These are phyloP conservation scores for Chydorus sphaericus DNA, from an alignment of 2,888 invertebrate genomes.

Conservation along the genomic window DNA sequence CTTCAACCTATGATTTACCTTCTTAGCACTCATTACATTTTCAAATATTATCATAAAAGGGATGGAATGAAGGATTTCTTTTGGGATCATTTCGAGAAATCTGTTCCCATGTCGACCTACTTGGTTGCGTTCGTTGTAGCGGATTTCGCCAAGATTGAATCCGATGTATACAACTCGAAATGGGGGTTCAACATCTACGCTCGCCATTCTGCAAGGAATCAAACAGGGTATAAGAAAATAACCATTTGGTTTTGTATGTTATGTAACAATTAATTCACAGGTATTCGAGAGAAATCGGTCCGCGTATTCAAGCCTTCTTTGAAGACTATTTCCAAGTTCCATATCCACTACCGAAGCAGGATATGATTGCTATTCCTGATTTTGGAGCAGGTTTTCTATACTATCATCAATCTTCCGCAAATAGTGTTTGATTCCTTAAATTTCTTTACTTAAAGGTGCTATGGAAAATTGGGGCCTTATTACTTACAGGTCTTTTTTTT, in stretches of 20 bases:
- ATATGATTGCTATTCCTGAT: conserved; percentile 44
- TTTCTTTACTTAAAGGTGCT: no score
- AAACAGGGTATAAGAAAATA: conserved; percentile 34
- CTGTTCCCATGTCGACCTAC: conserved; percentile 14
- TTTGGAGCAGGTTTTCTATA: conserved; percentile 28
- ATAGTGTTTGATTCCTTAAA: no score
- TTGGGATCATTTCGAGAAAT: conserved; percentile 12
- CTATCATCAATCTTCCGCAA: no score
- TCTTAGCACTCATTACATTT: neutral
- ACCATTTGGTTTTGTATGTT: neutral
- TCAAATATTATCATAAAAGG: neutral
- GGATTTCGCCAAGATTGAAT: conserved; percentile 46
- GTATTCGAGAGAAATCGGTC: conserved; percentile 38
- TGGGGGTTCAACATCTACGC: conserved; percentile 56
- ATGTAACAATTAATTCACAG: neutral
- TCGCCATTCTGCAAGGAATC: conserved; percentile 52
- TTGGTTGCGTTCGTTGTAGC: conserved; percentile 38
- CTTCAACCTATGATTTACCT: neutral
- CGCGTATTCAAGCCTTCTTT: conserved; percentile 39
- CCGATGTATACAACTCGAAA: conserved; percentile 27
- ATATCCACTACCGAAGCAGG: conserved; percentile 45
- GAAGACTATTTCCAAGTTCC: conserved; percentile 43
- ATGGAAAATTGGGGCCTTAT: conserved; percentile 76
- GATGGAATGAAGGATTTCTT: neutral
- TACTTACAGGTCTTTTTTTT: conserved; percentile 46